These are phyloP conservation scores for Raphicerus campestris DNA, from an alignment of 2,113 vertebrate species.

Conservation along the genomic window DNA sequence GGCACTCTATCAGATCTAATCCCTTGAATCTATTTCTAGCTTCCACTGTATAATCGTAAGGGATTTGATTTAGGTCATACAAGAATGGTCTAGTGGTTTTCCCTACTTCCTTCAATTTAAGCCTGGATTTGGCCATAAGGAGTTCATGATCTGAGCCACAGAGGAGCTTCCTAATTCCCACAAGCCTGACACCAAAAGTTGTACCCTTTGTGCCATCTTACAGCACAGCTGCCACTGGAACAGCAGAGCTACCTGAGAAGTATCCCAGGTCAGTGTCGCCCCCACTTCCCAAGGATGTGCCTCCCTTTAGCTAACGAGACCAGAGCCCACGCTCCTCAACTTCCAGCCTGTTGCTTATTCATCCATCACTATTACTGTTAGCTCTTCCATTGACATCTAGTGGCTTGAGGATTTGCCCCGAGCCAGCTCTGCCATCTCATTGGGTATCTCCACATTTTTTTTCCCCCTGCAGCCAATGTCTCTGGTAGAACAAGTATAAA, in stretches of 20 bases:
- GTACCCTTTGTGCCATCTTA: neutral
- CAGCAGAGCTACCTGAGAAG: neutral
- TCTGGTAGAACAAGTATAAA: too few species aligned
- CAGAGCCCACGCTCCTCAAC: neutral
- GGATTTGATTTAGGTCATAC: neutral
- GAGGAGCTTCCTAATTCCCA: neutral
- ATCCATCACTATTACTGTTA: accelerated
- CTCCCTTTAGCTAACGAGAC: neutral
- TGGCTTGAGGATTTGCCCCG: neutral
- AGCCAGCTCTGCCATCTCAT: neutral
- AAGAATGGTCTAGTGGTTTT: neutral
- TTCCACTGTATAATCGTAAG: neutral
- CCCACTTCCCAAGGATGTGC: neutral
- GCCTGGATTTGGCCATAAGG: neutral
- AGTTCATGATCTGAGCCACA: neutral
- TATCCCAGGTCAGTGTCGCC: neutral
- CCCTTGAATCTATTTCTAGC: neutral
- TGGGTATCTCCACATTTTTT: accelerated
- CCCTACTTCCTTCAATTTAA: neutral
- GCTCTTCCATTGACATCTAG: neutral
- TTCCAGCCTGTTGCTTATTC: neutral
- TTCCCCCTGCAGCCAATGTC: neutral
- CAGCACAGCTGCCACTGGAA: neutral
- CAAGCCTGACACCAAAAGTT: neutral
- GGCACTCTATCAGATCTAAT: neutral